Evolutionary conservation across 2,888 invertebrate genomes (phyloP).

Genomic region (Lissocephala sabroskyi): DNA sequence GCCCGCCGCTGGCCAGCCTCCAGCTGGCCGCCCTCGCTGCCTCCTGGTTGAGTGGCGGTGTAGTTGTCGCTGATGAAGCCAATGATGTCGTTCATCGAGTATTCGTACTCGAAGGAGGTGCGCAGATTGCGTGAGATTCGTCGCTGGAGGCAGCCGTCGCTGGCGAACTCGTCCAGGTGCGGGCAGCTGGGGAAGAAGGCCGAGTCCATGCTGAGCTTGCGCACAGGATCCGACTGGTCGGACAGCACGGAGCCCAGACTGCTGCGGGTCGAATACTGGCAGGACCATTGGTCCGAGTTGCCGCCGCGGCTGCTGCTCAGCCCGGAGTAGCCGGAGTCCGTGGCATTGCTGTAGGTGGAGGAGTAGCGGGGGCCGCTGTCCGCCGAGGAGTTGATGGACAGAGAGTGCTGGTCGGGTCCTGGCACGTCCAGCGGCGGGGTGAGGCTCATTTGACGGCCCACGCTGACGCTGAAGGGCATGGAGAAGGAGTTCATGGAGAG

Average conservation of each 20-base stretch:
- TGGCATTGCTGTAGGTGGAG: conserved; percentile 67
- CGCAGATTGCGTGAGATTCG: conserved; percentile 76
- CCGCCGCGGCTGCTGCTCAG: conserved; percentile 56
- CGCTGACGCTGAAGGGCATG: conserved; percentile 63
- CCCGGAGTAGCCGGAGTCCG: conserved; percentile 72
- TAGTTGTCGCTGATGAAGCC: conserved; percentile 70
- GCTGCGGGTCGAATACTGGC: conserved; percentile 71
- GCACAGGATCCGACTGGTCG: conserved; percentile 64
- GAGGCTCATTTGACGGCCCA: conserved; percentile 59
- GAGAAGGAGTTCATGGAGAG: conserved; percentile 71
- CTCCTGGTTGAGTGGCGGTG: conserved; percentile 28
- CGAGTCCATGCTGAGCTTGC: conserved; percentile 69
- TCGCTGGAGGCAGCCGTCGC: conserved; percentile 76
- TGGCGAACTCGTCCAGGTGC: conserved; percentile 70
- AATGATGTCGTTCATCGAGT: conserved; percentile 70
- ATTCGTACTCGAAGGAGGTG: conserved; percentile 72
- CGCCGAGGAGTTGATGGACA: conserved; percentile 45
- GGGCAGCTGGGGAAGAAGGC: conserved; percentile 60
- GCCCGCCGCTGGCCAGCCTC: conserved; percentile 54
- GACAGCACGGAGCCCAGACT: conserved; percentile 71
- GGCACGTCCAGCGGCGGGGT: conserved; percentile 70
- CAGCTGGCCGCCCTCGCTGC: conserved; percentile 66
- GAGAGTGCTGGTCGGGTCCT: conserved; percentile 42
- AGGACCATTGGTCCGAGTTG: conserved; percentile 69
- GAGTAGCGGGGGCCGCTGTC: conserved; percentile 59